These are phyloP conservation scores for Chelonus insularis DNA, from an alignment of 1,140 invertebrate genomes.

Conservation along the genomic window DNA sequence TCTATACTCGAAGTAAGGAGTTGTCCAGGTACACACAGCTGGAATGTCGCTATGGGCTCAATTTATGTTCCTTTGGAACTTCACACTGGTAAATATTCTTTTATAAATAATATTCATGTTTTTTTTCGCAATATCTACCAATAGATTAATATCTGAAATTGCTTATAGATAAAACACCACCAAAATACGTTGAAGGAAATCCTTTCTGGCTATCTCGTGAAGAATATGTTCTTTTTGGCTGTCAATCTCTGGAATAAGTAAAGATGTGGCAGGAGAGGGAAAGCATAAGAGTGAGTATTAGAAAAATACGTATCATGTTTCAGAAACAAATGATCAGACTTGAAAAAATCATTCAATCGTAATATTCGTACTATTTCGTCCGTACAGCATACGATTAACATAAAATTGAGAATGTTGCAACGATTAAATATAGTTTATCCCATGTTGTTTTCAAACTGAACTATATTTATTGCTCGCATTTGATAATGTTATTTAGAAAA, in stretches of 20 bases:
- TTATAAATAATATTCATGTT: too few relatives aligned
- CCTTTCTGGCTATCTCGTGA: slow-evolving; percentile 60
- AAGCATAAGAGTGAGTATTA: not conserved
- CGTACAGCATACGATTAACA: not conserved
- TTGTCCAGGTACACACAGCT: slow-evolving; percentile 57
- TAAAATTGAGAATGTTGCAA: slow-evolving; percentile 38
- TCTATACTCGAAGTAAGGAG: slow-evolving; percentile 56
- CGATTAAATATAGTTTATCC: slow-evolving; percentile 50
- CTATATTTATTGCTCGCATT: slow-evolving; percentile 5
- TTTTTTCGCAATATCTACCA: too few relatives aligned
- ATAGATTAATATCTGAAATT: slow-evolving; percentile 11
- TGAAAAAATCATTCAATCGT: slow-evolving; percentile 27
- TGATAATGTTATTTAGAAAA: not conserved
- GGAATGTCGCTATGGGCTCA: slow-evolving; percentile 61
- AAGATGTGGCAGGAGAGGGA: too few relatives aligned
- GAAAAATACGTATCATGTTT: not conserved
- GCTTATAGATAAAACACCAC: slow-evolving; percentile 54
- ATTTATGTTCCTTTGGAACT: slow-evolving; percentile 57
- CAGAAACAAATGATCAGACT: not conserved
- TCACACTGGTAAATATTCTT: slow-evolving; percentile 49
- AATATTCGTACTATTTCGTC: slow-evolving; percentile 36
- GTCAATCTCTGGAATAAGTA: slow-evolving; percentile 50
- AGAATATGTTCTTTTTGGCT: slow-evolving; percentile 61
- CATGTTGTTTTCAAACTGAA: slow-evolving; percentile 40
- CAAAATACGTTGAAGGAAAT: slow-evolving; percentile 55